A percentile compares a stretch with the other conserved stretches of the same genome.
phyloP scores from a whole-genome alignment of 2,113 vertebrate species.

The Baryphthengus martii region DNA sequence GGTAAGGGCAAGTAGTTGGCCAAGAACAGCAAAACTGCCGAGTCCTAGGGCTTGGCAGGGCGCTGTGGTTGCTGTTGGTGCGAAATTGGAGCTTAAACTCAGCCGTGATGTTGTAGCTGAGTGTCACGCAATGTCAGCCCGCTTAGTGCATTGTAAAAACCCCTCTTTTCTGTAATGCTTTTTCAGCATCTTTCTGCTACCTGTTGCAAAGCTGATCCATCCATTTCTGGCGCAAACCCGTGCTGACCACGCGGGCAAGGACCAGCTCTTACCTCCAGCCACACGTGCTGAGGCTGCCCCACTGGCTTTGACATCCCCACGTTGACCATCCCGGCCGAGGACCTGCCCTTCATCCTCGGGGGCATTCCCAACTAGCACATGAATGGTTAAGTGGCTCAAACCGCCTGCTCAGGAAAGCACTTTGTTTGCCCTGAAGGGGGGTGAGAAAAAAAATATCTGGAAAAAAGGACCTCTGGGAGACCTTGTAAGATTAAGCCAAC shows the following conservation, averaged over 20 bases:
- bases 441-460: background rate
- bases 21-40: background rate
- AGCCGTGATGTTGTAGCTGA: accelerated
- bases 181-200: background rate
- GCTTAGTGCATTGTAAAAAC: accelerated
- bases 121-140: background rate
- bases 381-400: background rate
- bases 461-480: conserved; percentile 39
- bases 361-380: accelerated
- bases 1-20: accelerated
- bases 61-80: background rate
- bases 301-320: accelerated
- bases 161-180: background rate
- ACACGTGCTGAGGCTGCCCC: accelerated
- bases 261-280: accelerated
- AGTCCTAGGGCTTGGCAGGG: background rate
- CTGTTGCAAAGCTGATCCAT: accelerated
- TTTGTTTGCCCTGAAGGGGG: background rate
- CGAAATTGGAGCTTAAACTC: background rate
- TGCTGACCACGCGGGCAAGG: accelerated
- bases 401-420: background rate
- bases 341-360: background rate
- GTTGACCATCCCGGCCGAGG: accelerated
- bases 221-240: accelerated
- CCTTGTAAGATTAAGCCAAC: conserved; percentile 27